Base-by-base conservation (phyloP, 1,140 invertebrate genomes). In the Bombus ignitus region DNA sequence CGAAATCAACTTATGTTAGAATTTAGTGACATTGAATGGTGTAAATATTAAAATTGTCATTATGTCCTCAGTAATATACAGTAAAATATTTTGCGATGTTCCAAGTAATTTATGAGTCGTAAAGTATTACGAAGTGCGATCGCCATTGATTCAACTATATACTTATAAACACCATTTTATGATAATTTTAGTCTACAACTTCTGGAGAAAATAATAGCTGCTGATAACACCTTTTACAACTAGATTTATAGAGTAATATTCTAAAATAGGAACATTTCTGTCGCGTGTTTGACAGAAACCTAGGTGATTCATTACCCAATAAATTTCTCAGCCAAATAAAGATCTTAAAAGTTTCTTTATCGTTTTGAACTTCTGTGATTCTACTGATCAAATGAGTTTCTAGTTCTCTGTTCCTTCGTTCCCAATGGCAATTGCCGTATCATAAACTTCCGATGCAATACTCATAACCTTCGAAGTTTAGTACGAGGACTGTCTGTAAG, bases 281-380 rank as follows among this genome's bases (percentile, higher is more conserved):
- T 53, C 12, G 28, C 59, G 47, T 37, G 18, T 75, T 28, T 28
- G 12, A 2, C 5, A 76, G 74, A 28, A 76, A 57, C 15, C 22
- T 28, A 25, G 5, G 5, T 28, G 47, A 57, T 57, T 15, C 15
- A 37, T 35, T 47, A 13, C 2, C 8, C 32, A 35, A 76, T 59
- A 57, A 76, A 57, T 76, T 37, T 37, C 37, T 39, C 47, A 28
- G 35, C 18, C n/a, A 74, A 74, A 76, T 28, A 25, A 76, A 76
- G 32, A 76, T 37, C 32, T 76, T 13, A 37, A 76, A 76, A 57
- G 47, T 76, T 59, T 37, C 74, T 76, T 76, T 59, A 76, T 57
- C 53, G 44, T 53, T 37, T 15, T 12, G 5, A 76, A 76, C 47
- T 57, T 76, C 5, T 28, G 47, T 22, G 35, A 32, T 57, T 37